Conservation (phyloP, 2,888 invertebrate genomes). For the Drosophila meridionalis region DNA sequence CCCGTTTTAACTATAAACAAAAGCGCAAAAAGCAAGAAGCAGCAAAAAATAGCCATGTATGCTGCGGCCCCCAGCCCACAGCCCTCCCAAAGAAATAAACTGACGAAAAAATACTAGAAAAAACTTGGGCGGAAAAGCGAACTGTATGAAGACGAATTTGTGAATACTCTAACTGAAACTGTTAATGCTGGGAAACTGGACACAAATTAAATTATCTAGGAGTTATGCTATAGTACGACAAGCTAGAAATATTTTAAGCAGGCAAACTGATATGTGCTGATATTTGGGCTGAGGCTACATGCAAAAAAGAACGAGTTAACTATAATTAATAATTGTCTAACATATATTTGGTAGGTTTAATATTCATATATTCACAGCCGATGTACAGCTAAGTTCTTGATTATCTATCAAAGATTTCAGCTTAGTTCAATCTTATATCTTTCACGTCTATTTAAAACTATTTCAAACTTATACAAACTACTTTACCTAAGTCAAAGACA, state of each 20-base stretch:
- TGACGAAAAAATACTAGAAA: neutral
- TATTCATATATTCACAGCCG: neutral
- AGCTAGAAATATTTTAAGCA: too few species aligned
- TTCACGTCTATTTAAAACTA: accelerated
- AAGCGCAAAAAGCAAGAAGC: slow-evolving; percentile 47
- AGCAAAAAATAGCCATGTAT: slow-evolving; percentile 39
- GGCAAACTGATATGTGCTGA: neutral
- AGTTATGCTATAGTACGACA: too few species aligned
- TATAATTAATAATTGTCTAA: too few species aligned
- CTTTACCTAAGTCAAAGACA: neutral
- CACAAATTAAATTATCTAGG: too few species aligned
- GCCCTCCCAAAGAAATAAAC: slow-evolving; percentile 5
- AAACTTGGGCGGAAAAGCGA: neutral
- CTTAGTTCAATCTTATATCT: neutral
- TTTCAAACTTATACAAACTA: neutral
- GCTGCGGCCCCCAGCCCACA: slow-evolving; percentile 5
- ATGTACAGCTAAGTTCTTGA: neutral
- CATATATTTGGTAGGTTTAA: too few species aligned
- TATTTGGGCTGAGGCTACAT: neutral
- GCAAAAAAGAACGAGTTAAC: neutral
- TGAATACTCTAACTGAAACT: slow-evolving; percentile 17
- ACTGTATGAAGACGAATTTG: slow-evolving; percentile 2
- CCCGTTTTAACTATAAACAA: slow-evolving; percentile 55
- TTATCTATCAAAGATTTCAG: neutral
- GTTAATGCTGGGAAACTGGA: neutral